phyloP scores from a whole-genome alignment of 2,888 invertebrate genomes.

The Drosophila mercatorum region DNA sequence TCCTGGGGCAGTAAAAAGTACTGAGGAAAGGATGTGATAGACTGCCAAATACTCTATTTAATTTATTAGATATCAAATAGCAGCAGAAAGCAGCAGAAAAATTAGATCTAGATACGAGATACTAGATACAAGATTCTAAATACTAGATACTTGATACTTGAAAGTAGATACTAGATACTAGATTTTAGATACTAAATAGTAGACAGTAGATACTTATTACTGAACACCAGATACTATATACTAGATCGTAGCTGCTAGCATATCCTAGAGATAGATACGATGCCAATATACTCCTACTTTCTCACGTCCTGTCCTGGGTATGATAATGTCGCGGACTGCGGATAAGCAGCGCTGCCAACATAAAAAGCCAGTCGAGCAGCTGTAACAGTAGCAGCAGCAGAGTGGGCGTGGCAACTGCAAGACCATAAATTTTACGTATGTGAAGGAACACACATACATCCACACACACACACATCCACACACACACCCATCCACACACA shows the following conservation, averaged over 20 bases:
- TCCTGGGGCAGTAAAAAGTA: conserved; percentile 20
- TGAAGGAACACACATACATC: not conserved
- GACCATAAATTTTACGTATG: conserved; percentile 67
- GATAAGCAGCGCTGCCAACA: conserved; percentile 45
- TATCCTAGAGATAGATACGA: not conserved
- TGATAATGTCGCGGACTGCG: conserved; percentile 53
- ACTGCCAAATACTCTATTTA: not conserved
- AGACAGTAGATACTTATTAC: not conserved
- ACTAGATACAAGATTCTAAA: no score
- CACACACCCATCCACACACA: not conserved
- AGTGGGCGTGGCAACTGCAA: conserved; percentile 58
- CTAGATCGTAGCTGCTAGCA: not conserved
- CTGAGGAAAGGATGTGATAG: no score
- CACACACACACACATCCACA: conserved; percentile 2
- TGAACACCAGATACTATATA: not conserved
- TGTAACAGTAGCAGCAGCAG: conserved; percentile 4
- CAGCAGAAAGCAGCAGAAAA: not conserved
- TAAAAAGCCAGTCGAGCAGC: conserved; percentile 34
- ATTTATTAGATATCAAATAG: not conserved
- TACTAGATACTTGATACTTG: not conserved
- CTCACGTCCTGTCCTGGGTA: not conserved
- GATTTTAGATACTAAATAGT: not conserved
- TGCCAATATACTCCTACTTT: not conserved
- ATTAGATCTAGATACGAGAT: no score
- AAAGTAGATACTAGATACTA: not conserved